Evolutionary conservation across 2,113 vertebrate species (phyloP).

Genomic region (Scophthalmus maximus): DNA sequence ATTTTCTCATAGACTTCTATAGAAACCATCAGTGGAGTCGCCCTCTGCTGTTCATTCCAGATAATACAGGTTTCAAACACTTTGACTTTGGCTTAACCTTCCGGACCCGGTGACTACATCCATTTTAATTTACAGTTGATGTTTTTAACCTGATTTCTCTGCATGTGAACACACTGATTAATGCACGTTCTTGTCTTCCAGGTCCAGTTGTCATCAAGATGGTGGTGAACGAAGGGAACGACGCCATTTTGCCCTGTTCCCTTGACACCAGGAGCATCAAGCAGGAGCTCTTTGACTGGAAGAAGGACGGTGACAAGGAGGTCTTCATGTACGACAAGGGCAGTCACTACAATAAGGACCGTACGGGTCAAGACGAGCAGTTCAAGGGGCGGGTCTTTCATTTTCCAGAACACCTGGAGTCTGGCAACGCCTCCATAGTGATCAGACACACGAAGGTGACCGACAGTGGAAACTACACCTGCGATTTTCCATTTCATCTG

Average conservation of each 20-base stretch:
- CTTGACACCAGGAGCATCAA: not conserved
- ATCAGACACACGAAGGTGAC: not conserved
- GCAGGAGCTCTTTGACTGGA: not conserved
- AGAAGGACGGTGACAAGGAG: not conserved
- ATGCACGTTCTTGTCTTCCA: not conserved
- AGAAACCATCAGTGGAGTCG: too few relatives aligned
- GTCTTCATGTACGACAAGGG: accelerated
- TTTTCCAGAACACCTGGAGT: not conserved
- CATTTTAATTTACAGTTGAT: too few relatives aligned
- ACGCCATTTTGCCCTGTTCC: conserved; percentile 8
- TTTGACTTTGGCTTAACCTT: too few relatives aligned
- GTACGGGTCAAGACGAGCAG: not conserved
- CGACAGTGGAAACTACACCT: conserved; percentile 9
- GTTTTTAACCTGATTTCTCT: not conserved
- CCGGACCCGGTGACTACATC: too few relatives aligned
- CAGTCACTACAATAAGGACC: accelerated
- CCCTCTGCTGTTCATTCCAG: too few relatives aligned
- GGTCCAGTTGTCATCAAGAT: accelerated
- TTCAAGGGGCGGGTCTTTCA: conserved; percentile 27
- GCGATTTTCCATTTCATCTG: accelerated
- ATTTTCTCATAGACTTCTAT: too few relatives aligned
- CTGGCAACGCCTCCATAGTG: not conserved
- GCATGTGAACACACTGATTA: not conserved
- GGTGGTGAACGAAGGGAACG: not conserved
- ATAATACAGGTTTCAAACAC: too few relatives aligned